Evolutionary conservation across 2,113 vertebrate genomes (phyloP), one percentile per base, ranked within the genome.

Genomic region (Parus major): DNA sequence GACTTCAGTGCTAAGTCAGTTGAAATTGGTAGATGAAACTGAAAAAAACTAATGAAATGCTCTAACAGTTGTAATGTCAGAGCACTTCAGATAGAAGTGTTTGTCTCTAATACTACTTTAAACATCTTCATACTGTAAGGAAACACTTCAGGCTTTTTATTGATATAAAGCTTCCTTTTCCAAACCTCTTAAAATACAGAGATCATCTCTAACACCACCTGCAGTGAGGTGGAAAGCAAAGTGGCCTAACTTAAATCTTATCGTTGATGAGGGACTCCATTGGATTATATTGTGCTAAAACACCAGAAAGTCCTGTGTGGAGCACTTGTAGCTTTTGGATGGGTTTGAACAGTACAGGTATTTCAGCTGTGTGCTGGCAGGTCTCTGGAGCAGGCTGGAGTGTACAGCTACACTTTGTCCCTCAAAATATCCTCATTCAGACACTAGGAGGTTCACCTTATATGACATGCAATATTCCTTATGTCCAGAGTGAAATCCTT

Each of bases 351-450:
- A 47, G 21, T 28, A n/a, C 14, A n/a, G 47, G 4, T 60, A 5
- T 47, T 84, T 75, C n/a, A 70, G 12, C 28, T 49, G 12, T 31
- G 27, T 52, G 14, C 27, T 59, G 15, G 35, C 36, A 57, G 10
- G 5, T 57, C 27, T 41, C n/a, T 53, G 11, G 46, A 22, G 7
- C 42, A 91, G 31, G 35, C 8, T 29, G 35, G 41, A 76, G 35
- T 4, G 17, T 15, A 16, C 10, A 46, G 22, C 6, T 59, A 18
- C 0, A 0, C 10, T 33, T 66, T 36, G 7, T 33, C 29, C 29
- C 35, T 68, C 44, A 33, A 41, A 50, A 5, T 10, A 57, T 7
- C 12, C 69, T 53, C 28, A 63, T 5, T 12, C 6, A 39, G 25
- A 50, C 23, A 20, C 18, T 13, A 52, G 52, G 59, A 88, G 3